Evolutionary conservation across 2,888 invertebrate genomes (phyloP), one percentile per base, ranked within the genome.

Genomic region (Timema cristinae): DNA sequence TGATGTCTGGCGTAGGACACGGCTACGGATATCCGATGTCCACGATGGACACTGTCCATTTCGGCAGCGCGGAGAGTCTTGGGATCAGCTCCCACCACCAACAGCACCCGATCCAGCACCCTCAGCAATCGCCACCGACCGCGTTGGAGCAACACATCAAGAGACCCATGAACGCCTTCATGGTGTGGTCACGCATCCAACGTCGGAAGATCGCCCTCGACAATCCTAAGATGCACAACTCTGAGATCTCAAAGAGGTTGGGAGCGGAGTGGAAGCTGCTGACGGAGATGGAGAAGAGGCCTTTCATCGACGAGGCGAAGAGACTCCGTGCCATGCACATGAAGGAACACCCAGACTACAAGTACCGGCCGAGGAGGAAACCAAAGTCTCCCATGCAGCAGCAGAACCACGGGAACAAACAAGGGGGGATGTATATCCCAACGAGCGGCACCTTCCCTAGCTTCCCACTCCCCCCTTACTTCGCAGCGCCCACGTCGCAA

Each of bases 91-190:
- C 63, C 5, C 63, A 32, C 66, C 16, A n/a, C 13, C 67, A 16
- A 15, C 71, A 13, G 10, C 49, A 32, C 51, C 16, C n/a, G 15
- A 47, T 13, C 1, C 49, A 47, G 15, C 47, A 51, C 15, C 8
- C 54, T 49, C 48, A 48, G 6, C 59, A 50, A 15, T 47, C 48
- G 7, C 51, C 54, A 5, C 59, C 50, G 6, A 85, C 85, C 68
- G 83, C 83, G 75, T 83, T 84, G 56, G 91, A 92, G 78, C 90
- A 89, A 10, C 95, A 96, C 83, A 95, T 98, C 80, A 98, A 97
- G 83, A 86, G 97, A 32, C 97, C 97, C 4, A 97, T 98, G 97
- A 97, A 97, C 84, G 97, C 97, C 0, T 97, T 97, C 84, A 97
- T 97, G 96, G 97, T 94, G 50, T 97, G 97, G 97, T 95, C 96